Base-by-base conservation (phyloP, 1,140 invertebrate genomes). In the Berghia stephanieae region DNA sequence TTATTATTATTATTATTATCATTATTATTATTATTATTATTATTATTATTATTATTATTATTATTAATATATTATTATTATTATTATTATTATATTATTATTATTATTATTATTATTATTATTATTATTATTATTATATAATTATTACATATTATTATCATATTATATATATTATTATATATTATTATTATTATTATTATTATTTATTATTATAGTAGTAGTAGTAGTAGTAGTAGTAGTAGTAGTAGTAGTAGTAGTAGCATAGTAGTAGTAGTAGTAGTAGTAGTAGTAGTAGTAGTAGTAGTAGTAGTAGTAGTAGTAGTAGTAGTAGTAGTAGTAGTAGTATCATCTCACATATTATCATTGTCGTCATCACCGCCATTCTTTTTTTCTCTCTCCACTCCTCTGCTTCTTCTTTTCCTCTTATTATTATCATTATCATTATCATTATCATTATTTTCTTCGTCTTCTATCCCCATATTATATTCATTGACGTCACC, bases 261-360 rank as follows among this genome's bases (percentile, higher is more conserved):
- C n/a, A n/a, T n/a, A n/a, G n/a, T n/a, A n/a, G n/a, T n/a, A n/a
- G 46, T 52, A 52, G 46, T 52, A 52, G 46, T 52, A 52, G 46
- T 52, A 52, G 46, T 52, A 52, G 46, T 52, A 52, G 46, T 52
- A 52, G 46, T 52, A 52, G 46, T 52, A 52, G 46, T 52, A 52
- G 46, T 52, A 52, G 46, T 52, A 52, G 46, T 52, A 52, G 46
- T 52, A 52, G 46, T 52, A 52, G 46, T 52, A 52, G 46, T 52
- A 52, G 46, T 52, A 52, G 46, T 52, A 52, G 46, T 52, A 52
- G n/a, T 52, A 52, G n/a, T 52, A 52, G 46, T 52, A 52, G 46
- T 52, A 52, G 46, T 52, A 52, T n/a, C n/a, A n/a, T n/a, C n/a
- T n/a, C n/a, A n/a, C n/a, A n/a, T n/a, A n/a, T n/a, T n/a, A 49